Percentiles rank a stretch among this genome's conserved stretches.
phyloP scores from a whole-genome alignment of 2,113 vertebrate species.

The Pantherophis guttatus region DNA sequence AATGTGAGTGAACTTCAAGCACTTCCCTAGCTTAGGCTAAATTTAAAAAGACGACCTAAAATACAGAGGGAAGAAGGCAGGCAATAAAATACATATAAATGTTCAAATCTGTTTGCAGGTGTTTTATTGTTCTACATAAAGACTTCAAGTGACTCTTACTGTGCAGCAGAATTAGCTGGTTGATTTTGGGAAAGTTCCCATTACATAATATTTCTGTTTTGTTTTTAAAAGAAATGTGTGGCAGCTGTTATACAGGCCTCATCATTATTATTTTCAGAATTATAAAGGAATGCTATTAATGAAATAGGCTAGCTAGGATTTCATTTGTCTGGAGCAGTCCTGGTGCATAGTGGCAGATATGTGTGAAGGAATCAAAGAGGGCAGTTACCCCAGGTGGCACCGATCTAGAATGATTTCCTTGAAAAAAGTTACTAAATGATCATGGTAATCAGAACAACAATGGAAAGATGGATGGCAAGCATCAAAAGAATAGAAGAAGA shows the following conservation, averaged over 20 bases:
- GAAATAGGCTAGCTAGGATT: background rate
- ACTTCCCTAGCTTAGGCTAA: background rate
- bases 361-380: background rate
- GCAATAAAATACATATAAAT: background rate
- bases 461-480: background rate
- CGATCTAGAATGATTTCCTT: background rate
- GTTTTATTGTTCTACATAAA: background rate
- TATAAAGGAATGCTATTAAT: background rate
- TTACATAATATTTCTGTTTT: background rate
- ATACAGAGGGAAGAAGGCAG: background rate
- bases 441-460: background rate
- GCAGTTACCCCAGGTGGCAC: background rate
- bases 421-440: background rate
- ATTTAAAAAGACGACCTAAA: background rate
- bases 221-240: background rate
- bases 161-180: accelerated
- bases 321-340: slow-evolving; percentile 10
- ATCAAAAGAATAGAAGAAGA: background rate
- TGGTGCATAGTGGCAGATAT: background rate
- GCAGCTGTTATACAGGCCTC: slow-evolving; percentile 15
- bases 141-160: background rate
- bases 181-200: background rate
- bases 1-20: background rate
- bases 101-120: background rate
- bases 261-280: background rate